A percentile compares a stretch with the other conserved stretches of the same genome.
These are phyloP conservation scores for Helarctos malayanus DNA, from an alignment of 2,797 vertebrate genomes.

Conservation along the genomic window DNA sequence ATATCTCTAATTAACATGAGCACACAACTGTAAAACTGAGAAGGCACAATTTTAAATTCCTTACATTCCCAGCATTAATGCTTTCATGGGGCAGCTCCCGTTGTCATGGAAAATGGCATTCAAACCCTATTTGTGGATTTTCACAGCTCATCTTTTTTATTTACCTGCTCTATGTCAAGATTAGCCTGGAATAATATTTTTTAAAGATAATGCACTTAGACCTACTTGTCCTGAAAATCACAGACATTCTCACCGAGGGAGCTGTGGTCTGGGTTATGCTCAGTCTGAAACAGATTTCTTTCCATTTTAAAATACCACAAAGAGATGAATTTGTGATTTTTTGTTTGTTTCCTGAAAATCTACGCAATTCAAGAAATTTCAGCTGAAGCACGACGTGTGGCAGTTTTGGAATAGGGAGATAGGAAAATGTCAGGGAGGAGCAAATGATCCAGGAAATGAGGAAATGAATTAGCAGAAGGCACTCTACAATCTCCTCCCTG, in stretches of 20 bases:
- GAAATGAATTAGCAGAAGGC: not conserved
- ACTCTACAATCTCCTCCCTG: not conserved
- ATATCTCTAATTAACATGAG: conserved; percentile 82
- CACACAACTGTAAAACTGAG: conserved; percentile 84
- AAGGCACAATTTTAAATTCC: conserved; percentile 84
- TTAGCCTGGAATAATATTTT: conserved; percentile 86
- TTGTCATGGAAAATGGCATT: conserved; percentile 83
- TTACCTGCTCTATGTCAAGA: conserved; percentile 86
- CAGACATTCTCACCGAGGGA: conserved; percentile 78
- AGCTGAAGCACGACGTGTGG: conserved; percentile 36
- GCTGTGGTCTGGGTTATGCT: conserved; percentile 81
- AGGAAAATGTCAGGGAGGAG: conserved; percentile 30
- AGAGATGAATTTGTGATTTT: conserved; percentile 69
- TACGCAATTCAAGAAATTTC: conserved; percentile 66
- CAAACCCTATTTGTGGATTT: conserved; percentile 79
- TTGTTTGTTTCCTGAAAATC: conserved; percentile 66
- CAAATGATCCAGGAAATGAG: not conserved
- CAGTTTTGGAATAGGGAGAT: not conserved
- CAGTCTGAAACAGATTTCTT: conserved; percentile 85
- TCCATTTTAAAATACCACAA: conserved; percentile 77
- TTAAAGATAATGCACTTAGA: conserved; percentile 83
- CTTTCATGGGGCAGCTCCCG: conserved; percentile 81
- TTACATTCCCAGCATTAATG: conserved; percentile 84
- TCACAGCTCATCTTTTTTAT: conserved; percentile 84
- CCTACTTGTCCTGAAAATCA: conserved; percentile 86